phyloP scores from a whole-genome alignment of 2,888 invertebrate species.

The Entomobrya multifasciata region DNA sequence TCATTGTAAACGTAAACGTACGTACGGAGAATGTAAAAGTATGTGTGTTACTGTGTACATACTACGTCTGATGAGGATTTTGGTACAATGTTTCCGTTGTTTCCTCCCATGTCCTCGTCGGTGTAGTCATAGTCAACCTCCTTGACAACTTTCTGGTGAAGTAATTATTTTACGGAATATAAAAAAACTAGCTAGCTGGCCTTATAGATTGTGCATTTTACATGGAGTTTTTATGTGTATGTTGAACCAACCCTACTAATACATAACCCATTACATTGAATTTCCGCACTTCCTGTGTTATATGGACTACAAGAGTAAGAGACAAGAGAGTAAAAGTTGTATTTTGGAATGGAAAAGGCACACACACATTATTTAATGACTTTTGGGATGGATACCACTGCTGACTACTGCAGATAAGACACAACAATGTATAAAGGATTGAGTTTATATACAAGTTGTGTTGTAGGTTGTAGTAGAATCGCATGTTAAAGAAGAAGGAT shows the following conservation, averaged over 20 bases:
- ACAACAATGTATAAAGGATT: background rate
- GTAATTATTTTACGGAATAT: slow-evolving; percentile 12
- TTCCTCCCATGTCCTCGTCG: background rate
- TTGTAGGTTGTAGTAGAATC: background rate
- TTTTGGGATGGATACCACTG: slow-evolving; percentile 20
- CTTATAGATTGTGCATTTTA: background rate
- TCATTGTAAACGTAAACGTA: background rate
- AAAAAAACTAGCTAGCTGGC: too few species aligned
- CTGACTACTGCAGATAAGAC: too few species aligned
- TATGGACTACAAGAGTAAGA: too few species aligned
- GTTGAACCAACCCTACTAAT: background rate
- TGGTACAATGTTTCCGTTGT: slow-evolving; percentile 34
- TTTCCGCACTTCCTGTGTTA: slow-evolving; percentile 36
- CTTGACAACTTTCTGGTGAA: slow-evolving; percentile 51
- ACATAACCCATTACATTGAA: background rate
- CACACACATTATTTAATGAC: slow-evolving; percentile 13
- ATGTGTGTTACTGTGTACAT: background rate
- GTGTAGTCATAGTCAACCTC: slow-evolving; percentile 28
- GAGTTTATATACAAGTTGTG: too few species aligned
- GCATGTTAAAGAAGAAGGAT: background rate
- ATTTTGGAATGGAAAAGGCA: too few species aligned
- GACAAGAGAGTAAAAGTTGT: too few species aligned
- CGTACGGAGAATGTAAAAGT: background rate
- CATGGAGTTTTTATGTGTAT: background rate
- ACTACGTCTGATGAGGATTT: background rate